A percentile compares a stretch with the other conserved stretches of the same genome.
These are phyloP conservation scores for Poeciliopsis gracilis DNA, from an alignment of 2,797 vertebrate genomes.

Conservation along the genomic window DNA sequence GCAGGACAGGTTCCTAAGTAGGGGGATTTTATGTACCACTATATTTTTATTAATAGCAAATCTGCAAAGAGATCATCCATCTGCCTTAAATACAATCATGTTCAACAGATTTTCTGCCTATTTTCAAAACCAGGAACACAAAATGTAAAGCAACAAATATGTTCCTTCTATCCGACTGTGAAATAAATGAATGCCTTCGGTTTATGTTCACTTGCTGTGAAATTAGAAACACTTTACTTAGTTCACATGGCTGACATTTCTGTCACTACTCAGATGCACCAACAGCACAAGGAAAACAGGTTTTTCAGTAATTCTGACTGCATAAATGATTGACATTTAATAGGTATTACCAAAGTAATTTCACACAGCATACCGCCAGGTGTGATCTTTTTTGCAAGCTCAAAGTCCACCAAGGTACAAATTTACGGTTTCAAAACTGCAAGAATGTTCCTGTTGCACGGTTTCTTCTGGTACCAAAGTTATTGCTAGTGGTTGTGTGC, in stretches of 20 bases:
- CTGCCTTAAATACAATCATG: background rate
- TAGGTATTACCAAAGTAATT: conserved; percentile 11
- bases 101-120: conserved; percentile 1
- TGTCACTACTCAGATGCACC: background rate
- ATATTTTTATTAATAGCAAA: background rate
- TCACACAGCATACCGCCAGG: background rate
- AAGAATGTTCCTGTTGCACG: background rate
- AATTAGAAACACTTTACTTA: conserved; percentile 20
- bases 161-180: background rate
- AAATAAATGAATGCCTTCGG: conserved; percentile 10
- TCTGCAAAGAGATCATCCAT: background rate
- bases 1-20: background rate
- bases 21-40: background rate
- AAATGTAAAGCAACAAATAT: background rate
- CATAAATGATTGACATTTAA: conserved; percentile 24
- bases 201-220: conserved; percentile 5
- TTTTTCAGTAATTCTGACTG: conserved; percentile 15
- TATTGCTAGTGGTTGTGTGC: background rate
- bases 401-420: background rate
- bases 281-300: background rate
- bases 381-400: background rate
- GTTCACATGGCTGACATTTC: background rate
- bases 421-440: background rate
- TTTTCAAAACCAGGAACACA: background rate
- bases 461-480: background rate